Conservation (phyloP, 2,888 invertebrate genomes). For the Gari tellinella region DNA sequence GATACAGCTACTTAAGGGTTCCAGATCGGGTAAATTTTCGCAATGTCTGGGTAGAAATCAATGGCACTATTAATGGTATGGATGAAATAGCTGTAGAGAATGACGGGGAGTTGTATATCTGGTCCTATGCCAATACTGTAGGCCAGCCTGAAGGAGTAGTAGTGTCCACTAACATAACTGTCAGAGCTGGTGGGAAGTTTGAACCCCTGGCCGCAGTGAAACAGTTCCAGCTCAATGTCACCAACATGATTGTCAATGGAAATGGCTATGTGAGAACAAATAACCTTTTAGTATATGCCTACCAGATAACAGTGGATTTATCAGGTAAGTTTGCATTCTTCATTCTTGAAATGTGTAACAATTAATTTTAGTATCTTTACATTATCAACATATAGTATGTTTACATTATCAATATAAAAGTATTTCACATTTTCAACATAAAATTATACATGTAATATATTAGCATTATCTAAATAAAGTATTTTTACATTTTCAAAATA, state of each 20-base stretch:
- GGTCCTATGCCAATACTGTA: constrained; percentile 70
- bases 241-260: constrained; percentile 68
- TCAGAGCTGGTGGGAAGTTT: constrained; percentile 72
- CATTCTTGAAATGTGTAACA: too few species aligned
- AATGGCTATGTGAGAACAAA: constrained; percentile 73
- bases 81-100: constrained; percentile 70
- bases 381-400: too few species aligned
- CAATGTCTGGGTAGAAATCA: constrained; percentile 73
- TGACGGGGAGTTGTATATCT: constrained; percentile 67
- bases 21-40: constrained; percentile 65
- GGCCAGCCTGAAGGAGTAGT: constrained; percentile 61
- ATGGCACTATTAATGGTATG: constrained; percentile 68
- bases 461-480: too few species aligned
- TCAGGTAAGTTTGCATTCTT: too few species aligned
- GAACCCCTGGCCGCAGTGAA: constrained; percentile 63
- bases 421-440: too few species aligned
- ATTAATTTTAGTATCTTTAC: too few species aligned
- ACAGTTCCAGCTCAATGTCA: constrained; percentile 53
- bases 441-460: too few species aligned
- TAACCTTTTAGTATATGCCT: constrained; percentile 57
- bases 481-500: too few species aligned
- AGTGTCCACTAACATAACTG: constrained; percentile 64
- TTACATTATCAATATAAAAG: too few species aligned
- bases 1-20: constrained; percentile 60
- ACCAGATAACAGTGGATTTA: constrained; percentile 73